Conservation (phyloP, 2,113 vertebrate genomes). For the Sinocyclocheilus anophthalmus region DNA sequence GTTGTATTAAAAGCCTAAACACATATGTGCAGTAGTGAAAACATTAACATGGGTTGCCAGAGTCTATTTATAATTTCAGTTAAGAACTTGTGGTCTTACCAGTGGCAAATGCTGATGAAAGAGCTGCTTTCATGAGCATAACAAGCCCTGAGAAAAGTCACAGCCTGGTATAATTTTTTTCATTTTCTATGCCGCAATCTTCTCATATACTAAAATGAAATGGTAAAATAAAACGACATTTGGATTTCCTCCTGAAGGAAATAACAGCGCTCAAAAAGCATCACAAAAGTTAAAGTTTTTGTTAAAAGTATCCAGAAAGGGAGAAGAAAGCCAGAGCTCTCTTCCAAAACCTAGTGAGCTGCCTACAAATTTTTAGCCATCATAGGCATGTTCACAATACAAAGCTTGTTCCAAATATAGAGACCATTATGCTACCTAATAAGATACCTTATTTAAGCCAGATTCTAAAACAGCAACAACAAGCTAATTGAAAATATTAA, state of each 20-base stretch:
- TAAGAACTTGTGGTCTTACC: constrained; percentile 8
- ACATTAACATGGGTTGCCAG: constrained; percentile 10
- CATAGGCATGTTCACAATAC: not conserved
- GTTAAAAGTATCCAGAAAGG: too few relatives aligned
- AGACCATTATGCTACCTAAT: not conserved
- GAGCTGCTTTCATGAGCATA: constrained; percentile 30
- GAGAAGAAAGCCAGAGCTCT: too few relatives aligned
- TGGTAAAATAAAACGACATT: not conserved
- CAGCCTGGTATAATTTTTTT: not conserved
- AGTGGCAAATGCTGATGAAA: constrained; percentile 31
- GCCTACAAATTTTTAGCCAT: not conserved
- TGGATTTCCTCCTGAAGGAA: not conserved
- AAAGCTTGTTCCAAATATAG: not conserved
- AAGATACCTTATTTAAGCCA: not conserved
- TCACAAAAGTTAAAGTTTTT: too few relatives aligned
- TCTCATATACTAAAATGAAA: not conserved
- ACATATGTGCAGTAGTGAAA: constrained; percentile 31
- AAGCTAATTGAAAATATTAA: not conserved
- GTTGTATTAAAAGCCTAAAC: constrained; percentile 27
- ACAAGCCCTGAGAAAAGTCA: constrained; percentile 20
- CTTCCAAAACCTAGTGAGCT: not conserved
- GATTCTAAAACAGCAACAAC: not conserved
- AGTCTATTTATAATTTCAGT: constrained; percentile 45
- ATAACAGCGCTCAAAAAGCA: too few relatives aligned
- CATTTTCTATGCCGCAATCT: not conserved